Base-by-base conservation (phyloP, 2,797 vertebrate species). In the Chiroxiphia lanceolata region DNA sequence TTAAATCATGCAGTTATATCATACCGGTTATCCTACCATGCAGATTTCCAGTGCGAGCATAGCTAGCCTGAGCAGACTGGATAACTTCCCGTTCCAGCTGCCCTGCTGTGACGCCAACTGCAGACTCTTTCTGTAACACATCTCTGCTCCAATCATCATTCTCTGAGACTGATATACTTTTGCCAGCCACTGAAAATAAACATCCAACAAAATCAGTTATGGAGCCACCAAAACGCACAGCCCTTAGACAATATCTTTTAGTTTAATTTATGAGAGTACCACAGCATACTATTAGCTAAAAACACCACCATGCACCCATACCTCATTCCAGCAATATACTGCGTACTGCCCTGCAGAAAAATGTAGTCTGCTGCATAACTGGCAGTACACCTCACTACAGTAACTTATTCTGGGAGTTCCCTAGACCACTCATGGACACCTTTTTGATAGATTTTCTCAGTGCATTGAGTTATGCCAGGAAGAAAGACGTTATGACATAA, bases 71-170 rank as follows among this genome's bases (percentile, higher is more conserved):
- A 99, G 97, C 70, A 99, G 98, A 88, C 99, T 99, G 57, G 98
- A 98, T 21, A 99, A 95, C 96, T 99, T 99, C 83, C 98, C 98
- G 9, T 93, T 98, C 98, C 98, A 98, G 85, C 95, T 97, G 56
- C 99, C 98, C 80, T 99, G 98, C 89, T 99, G 99, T 10, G 99
- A 99, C 15, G 99, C 98, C 54, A 99, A 78, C 95, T 99, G 99
- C 56, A 99, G 98, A 93, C 99, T 99, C 97, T 98, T 99, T 63
- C 98, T 98, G 94, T 99, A 99, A 34, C 98, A 99, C 99, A 99
- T 98, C 81, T 99, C 99, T 19, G 99, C 99, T 96, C 98, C 99
- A 45, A 98, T 83, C 98, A 99, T 98, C 97, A 99, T 98, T 48
- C 98, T 98, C 95, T 99, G 99, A 38, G 98, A 98, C 42, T 98